phyloP scores from a whole-genome alignment of 2,113 vertebrate species.

The Protobothrops flavoviridis region DNA sequence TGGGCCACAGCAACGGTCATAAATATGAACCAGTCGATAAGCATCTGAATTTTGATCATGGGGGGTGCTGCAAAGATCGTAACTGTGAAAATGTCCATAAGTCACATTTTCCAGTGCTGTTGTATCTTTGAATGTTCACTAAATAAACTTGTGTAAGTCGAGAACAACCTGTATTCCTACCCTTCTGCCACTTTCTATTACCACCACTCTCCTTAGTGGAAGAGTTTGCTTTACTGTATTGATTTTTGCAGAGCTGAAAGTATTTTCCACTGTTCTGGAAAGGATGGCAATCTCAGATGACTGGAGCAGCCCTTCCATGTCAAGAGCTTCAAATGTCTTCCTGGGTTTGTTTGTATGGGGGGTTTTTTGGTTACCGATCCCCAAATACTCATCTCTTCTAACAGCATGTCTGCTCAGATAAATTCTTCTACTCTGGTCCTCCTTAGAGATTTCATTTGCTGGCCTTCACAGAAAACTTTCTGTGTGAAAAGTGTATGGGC shows the following conservation, averaged over 20 bases:
- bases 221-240: background rate
- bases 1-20: too few relatives aligned
- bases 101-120: too few relatives aligned
- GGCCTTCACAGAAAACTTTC: background rate
- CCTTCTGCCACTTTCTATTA: background rate
- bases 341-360: background rate
- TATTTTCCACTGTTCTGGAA: background rate
- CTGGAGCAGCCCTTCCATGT: background rate
- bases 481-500: background rate
- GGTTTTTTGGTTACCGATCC: background rate
- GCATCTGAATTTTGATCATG: too few relatives aligned
- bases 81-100: too few relatives aligned
- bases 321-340: background rate
- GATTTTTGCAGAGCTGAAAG: background rate
- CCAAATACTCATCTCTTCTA: background rate
- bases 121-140: too few relatives aligned
- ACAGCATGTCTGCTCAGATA: background rate
- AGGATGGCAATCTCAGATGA: background rate
- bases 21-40: too few relatives aligned
- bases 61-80: too few relatives aligned
- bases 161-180: background rate
- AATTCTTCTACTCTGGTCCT: background rate
- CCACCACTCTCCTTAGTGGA: background rate
- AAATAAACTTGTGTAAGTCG: too few relatives aligned
- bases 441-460: background rate